Base-by-base conservation (phyloP, 37 sponge, comb jelly and placozoan genomes). In the Dysidea cf. avara region DNA sequence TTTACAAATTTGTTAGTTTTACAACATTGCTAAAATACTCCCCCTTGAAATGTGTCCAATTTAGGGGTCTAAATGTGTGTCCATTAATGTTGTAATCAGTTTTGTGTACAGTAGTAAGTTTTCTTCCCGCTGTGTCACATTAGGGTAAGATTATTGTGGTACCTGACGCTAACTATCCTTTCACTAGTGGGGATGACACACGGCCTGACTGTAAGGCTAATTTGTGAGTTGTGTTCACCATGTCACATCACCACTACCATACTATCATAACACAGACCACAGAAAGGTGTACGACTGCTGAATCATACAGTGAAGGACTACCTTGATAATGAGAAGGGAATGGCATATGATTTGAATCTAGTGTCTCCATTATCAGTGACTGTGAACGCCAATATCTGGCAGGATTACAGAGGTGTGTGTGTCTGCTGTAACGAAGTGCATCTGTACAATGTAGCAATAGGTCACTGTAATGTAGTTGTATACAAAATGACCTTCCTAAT, bases 341-440 rank as follows among this genome's bases (percentile, higher is more conserved):
- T 71, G 72, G 40, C 40, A 38, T 4, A 40, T 7, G 20, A 40
- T 1, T 31, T 80, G 30, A 18, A 49, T 2, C 20, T 11, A 0
- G 18, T 28, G 3, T 47, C 76, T 35, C 94, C 94, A 0, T 38
- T 89, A 7, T 75, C 92, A 29, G 74, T 77, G n/a, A 77, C 87
- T 3, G 87, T 85, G 29, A 85, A 93, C 66, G 94, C 94, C 28
- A 33, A 61, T 13, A 33, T 71, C 53, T 93, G 94, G 94, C 90
- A 89, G 61, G 94, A 93, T 36, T 93, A 93, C 53, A 53, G 65
- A 33, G 83, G 93, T 43, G 46, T n/a, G n/a, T n/a, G n/a, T n/a
- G n/a, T n/a, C n/a, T n/a, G n/a, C n/a, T n/a, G n/a, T n/a, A n/a
- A n/a, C n/a, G n/a, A n/a, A n/a, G n/a, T n/a, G n/a, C n/a, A n/a